Evolutionary conservation across 1,140 invertebrate species (phyloP).

Genomic region (Atta colombica): DNA sequence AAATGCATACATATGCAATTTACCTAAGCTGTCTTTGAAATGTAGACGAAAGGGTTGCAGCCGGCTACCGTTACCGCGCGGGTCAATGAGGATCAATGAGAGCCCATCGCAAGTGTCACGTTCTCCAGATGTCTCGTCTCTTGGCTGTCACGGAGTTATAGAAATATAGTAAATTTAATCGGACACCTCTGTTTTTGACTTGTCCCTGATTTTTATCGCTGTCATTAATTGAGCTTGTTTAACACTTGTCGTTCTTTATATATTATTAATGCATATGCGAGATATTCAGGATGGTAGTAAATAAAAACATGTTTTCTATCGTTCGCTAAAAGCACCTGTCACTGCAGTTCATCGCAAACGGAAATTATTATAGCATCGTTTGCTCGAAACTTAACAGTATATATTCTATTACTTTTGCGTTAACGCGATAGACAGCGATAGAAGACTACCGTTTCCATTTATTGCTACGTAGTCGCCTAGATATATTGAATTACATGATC

Average conservation of each 20-base stretch:
- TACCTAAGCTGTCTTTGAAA: conserved; percentile 31
- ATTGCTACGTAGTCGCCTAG: neutral
- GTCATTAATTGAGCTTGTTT: conserved; percentile 6
- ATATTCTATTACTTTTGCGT: conserved; percentile 52
- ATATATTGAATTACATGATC: conserved; percentile 19
- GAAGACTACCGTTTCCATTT: conserved; percentile 25
- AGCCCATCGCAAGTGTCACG: conserved; percentile 6
- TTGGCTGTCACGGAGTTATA: conserved; percentile 28
- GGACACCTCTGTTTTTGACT: conserved; percentile 11
- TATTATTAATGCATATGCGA: neutral
- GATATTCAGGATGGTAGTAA: conserved; percentile 4
- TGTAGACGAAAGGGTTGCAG: conserved; percentile 46
- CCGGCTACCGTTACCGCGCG: conserved; percentile 44
- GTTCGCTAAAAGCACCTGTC: conserved; percentile 19
- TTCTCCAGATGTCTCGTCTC: conserved; percentile 44
- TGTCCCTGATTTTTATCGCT: conserved; percentile 31
- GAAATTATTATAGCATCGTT: conserved; percentile 42
- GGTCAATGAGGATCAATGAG: conserved; percentile 56
- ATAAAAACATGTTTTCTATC: conserved; percentile 5
- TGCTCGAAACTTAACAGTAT: conserved; percentile 40
- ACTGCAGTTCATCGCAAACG: conserved; percentile 38
- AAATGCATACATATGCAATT: conserved; percentile 36
- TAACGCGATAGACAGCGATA: conserved; percentile 16
- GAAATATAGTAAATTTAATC: conserved; percentile 22
- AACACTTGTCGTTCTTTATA: conserved; percentile 21